Evolutionary conservation across 2,797 vertebrate species (phyloP).

Genomic region (Rhynchonycteris naso): DNA sequence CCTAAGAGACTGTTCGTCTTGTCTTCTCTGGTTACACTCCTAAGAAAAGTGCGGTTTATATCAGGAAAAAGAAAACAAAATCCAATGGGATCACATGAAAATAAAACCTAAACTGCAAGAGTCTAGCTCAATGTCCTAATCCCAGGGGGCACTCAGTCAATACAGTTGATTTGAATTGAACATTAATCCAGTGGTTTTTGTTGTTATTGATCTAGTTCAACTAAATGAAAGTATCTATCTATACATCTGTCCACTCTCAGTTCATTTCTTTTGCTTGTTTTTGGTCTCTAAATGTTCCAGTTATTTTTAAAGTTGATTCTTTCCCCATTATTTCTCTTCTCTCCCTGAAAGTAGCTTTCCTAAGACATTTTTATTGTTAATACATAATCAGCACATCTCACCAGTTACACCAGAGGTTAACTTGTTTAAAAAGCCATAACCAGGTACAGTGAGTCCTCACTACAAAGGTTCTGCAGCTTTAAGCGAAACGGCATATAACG

Average conservation of each 20-base stretch:
- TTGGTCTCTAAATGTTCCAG: background rate
- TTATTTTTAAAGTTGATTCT: background rate
- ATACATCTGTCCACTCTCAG: background rate
- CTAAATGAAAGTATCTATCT: background rate
- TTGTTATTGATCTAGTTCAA: background rate
- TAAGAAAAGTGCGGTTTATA: background rate
- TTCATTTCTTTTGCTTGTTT: slow-evolving; percentile 25
- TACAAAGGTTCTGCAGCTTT: background rate
- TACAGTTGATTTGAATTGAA: background rate
- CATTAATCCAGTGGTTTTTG: background rate
- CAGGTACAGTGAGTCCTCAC: background rate
- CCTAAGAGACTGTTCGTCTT: background rate
- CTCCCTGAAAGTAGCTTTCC: background rate
- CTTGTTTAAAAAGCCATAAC: background rate
- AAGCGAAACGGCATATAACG: background rate
- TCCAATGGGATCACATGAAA: background rate
- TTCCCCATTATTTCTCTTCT: background rate
- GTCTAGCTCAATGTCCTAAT: background rate
- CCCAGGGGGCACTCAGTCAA: background rate
- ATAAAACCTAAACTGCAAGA: background rate
- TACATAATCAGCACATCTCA: background rate
- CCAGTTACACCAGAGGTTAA: background rate
- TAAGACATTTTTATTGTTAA: background rate
- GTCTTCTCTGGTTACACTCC: background rate
- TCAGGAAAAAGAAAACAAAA: background rate